Base-by-base conservation (phyloP, 2,113 vertebrate genomes). In the Coregonus clupeaformis region DNA sequence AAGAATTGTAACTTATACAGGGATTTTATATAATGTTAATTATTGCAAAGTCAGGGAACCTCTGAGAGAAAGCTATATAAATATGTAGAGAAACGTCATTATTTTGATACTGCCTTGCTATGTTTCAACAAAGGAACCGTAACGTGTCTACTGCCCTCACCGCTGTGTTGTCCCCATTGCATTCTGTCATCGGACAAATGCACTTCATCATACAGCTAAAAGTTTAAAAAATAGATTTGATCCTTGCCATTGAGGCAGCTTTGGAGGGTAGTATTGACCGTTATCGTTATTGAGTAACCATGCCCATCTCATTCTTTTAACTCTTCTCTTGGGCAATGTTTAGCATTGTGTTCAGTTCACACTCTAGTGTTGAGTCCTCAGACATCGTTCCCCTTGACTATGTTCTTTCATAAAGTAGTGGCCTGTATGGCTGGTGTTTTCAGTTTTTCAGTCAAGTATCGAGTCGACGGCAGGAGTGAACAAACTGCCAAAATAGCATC, bases 291-390 rank as follows among this genome's bases (percentile, higher is more conserved):
- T 47, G 20, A 68, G n/a, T 45, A 47, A 12, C 20, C 64, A 67
- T 67, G 30, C 65, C 32, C 0, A 65, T 75, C 74, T 74, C 13
- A 68, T 79, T 74, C 14, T 77, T 42, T 78, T 85, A 69, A 69
- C 55, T 77, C 72, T 30, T 29, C 49, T 49, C 29, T 67, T 72
- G 68, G 75, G 74, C 67, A 55, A 22, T 59, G 55, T 24, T 25
- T 68, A 62, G 13, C 11, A 52, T 64, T 32, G 16, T 68, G 74
- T 22, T 70, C 49, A 27, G 47, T 36, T 16, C 67, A 32, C 62
- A 45, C 29, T 77, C 20, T 36, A 42, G 80, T 68, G 71, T 67
- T 22, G 60, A 82, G 77, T 71, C 77, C 73, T 75, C 75, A 74
- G 72, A 72, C 42, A 63, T 69, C 22, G 63, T 77, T 84, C 68